Evolutionary conservation across 92 coral and sea anemone species (phyloP), one percentile per base, ranked within the genome.

Genomic region (Porites rus): DNA sequence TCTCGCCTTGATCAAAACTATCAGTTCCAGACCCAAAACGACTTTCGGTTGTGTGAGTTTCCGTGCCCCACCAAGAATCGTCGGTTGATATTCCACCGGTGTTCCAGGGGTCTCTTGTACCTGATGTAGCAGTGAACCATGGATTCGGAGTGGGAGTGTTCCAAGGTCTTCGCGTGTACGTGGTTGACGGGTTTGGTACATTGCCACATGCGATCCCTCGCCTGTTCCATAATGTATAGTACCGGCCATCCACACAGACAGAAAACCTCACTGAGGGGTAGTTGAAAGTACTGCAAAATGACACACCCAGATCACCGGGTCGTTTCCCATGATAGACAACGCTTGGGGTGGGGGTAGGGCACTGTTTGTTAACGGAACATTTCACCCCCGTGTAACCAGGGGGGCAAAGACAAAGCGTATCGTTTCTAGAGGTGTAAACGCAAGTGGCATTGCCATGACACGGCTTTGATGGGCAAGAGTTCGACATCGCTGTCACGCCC

Each of bases 351-450:
- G 81, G 93, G 53, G 9, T 51, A 8, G 87, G 64, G 68, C 97
- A 94, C 61, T 71, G 64, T 51, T 86, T 86, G 60, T 65, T 82
- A 10, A 38, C 84, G 2, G 87, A 64, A 25, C 97, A 94, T 9
- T 65, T 71, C 54, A 28, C 64, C 11, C 97, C 97, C 11, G 84
- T 77, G 71, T 91, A 92, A 1, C 82, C 88, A 1, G 84, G 20
- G 17, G 87, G 12, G 53, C 97, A 94, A 38, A 91, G 76, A 79
- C 97, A 94, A 9, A 94, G 80, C 12, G 93, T 94, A 80, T 94
- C 97, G 69, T 94, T 94, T 51, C 97, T 94, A 77, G 93, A 86
- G 20, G 94, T 94, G 65, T 77, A 94, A 10, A 78, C 82, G 81
- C 97, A 94, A 0, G 66, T 83, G 1, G 82, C 91, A 8, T 78